Evolutionary conservation across 2,113 vertebrate species (phyloP), one percentile per base, ranked within the genome.

Genomic region (Silurus meridionalis): DNA sequence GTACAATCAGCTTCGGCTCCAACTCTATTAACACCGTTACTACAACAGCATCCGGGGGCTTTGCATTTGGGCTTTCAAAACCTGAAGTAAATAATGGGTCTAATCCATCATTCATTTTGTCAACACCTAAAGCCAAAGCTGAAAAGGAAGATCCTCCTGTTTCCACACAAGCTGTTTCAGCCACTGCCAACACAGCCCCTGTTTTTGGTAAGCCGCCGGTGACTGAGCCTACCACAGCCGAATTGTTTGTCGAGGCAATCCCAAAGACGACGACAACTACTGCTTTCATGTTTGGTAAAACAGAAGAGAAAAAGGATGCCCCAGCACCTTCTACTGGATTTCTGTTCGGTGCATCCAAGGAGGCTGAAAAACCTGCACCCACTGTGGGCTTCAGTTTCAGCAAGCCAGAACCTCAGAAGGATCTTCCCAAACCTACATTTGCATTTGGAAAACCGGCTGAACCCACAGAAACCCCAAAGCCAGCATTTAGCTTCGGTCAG

Each of bases 281-380:
- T 19, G 53, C 93, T n/a, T 96, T 97, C 90, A 87, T 89, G 87
- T 95, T 98, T 92, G 96, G 96, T 89, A 97, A 96, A 91, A 93
- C 95, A 55, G 97, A 96, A 88, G 96, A 97, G 85, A 98, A 98
- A 88, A 95, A 96, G 57, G 95, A 97, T 85, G 86, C 90, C 0
- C 89, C 94, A 37, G 83, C 93, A 83, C 89, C 92, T 87, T 21
- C 91, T 2, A 89, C 93, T 63, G 88, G 92, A 0, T 93, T 97
- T 72, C 80, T 93, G 7, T 99, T 99, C 84, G 90, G 89, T 28
- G 85, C 85, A 53, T 93, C 94, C 79, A 98, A 97, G 89, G 96
- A 97, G 85, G 83, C 90, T 37, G 96, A 97, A 67, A 96, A 95
- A 91, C 88, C 94, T 80, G 90, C 92, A 25, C 69, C 83, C 72